Conservation (phyloP, 2,113 vertebrate species). For the Ochotona curzoniae region DNA sequence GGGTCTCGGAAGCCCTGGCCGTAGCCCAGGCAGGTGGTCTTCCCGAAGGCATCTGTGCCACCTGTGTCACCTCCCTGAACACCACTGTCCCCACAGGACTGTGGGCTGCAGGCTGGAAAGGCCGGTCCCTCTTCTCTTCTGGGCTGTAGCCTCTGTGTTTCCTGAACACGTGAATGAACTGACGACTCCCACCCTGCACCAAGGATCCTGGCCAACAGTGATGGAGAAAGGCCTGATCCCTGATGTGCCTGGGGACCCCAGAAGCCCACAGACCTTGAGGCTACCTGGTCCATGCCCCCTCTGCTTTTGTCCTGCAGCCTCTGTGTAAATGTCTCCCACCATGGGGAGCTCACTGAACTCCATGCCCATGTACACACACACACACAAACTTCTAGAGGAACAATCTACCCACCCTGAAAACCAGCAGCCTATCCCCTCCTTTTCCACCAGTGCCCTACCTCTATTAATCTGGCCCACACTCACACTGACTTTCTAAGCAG, state of each 20-base stretch:
- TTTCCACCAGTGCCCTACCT: background rate
- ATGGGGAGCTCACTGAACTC: background rate
- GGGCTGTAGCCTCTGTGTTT: background rate
- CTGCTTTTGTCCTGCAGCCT: background rate
- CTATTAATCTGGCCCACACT: background rate
- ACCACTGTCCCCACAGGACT: background rate
- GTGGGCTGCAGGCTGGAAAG: background rate
- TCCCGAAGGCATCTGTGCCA: too few relatives aligned
- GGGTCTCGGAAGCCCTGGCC: background rate
- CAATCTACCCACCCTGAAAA: background rate
- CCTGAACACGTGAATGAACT: background rate
- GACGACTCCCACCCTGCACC: background rate
- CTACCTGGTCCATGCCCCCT: background rate
- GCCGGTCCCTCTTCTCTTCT: background rate
- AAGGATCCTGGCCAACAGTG: background rate
- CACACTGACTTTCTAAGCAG: background rate
- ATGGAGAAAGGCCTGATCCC: background rate
- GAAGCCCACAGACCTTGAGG: background rate
- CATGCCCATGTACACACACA: background rate
- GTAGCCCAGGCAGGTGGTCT: too few relatives aligned
- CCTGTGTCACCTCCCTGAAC: too few relatives aligned
- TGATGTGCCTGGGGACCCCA: background rate
- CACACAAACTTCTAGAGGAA: background rate
- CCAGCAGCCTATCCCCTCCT: background rate
- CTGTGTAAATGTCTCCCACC: background rate